Base-by-base conservation (phyloP, 53 echinoderm and acorn worm species). In the Holothuria leucospilota region DNA sequence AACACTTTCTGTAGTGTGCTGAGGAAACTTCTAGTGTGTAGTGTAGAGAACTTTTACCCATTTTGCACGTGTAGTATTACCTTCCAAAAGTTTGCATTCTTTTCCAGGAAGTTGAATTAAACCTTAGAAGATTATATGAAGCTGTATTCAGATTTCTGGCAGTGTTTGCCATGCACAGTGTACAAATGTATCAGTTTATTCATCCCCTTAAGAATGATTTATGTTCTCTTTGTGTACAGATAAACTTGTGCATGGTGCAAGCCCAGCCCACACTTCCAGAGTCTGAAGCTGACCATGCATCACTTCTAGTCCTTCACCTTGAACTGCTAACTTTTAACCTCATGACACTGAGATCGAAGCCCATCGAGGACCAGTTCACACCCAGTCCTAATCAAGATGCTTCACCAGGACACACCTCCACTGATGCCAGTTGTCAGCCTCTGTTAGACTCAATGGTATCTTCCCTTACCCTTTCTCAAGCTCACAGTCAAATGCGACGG, bases 211-310 rank as follows among this genome's bases (percentile, higher is more conserved):
- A 46, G 8, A 4, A 46, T 9, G 11, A 46, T 46, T 0, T 46
- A 11, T 46, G 46, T 46, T 46, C 46, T 46, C 46, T 46, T 0
- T 25, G 27, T 52, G 69, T 86, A 20, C 60, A 94, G 94, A 86
- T 94, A 70, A 94, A 91, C 66, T 29, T 94, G 39, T 89, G 91
- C 67, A 69, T 94, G 29, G 69, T 94, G 11, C 94, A 94, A 78
- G 94, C 85, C 56, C 91, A 83, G 20, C 84, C 68, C 1, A 67
- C 65, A 16, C 28, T 49, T 6, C 49, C 84, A 25, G 53, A 64
- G 25, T 63, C 65, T 39, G 65, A 67, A n/a, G 84, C 25, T 20
- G 14, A 64, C 25, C 63, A 46, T 15, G 84, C 84, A 16, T 83
- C 84, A 0, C 84, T 83, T 27, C 63, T 83, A 40, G 42, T 83